phyloP scores from a whole-genome alignment of 2,888 invertebrate genomes.

The Drosophila stalkeri region DNA sequence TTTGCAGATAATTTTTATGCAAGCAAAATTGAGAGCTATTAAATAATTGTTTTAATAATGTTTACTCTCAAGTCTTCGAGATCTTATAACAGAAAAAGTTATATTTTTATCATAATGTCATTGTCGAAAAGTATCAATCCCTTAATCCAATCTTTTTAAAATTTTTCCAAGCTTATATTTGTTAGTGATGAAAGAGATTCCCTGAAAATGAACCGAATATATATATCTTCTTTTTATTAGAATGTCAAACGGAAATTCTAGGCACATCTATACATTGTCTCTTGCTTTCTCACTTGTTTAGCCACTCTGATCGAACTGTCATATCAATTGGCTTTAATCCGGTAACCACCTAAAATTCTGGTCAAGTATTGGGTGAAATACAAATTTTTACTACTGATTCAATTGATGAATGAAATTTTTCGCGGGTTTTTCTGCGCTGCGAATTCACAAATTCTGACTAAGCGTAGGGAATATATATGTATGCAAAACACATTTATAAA shows the following conservation, averaged over 20 bases:
- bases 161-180: no score
- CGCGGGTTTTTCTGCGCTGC: conserved; percentile 14
- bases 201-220: no score
- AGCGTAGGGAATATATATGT: conserved; percentile 7
- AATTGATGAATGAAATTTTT: conserved; percentile 37
- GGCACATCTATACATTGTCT: background rate
- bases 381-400: conserved; percentile 23
- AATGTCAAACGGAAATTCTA: background rate
- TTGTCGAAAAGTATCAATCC: no score
- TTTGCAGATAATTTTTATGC: no score
- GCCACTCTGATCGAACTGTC: background rate
- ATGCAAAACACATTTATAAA: background rate
- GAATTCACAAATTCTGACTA: conserved; percentile 1
- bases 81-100: no score
- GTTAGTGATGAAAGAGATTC: no score
- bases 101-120: no score
- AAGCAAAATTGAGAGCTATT: no score
- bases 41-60: no score
- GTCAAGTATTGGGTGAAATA: conserved; percentile 22
- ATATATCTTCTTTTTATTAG: background rate
- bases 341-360: conserved; percentile 45
- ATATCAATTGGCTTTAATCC: conserved; percentile 18
- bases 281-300: background rate
- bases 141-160: no score
- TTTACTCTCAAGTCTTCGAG: no score